Evolutionary conservation across 2,113 vertebrate species (phyloP).

Genomic region (Anarhynchus alexandrinus): DNA sequence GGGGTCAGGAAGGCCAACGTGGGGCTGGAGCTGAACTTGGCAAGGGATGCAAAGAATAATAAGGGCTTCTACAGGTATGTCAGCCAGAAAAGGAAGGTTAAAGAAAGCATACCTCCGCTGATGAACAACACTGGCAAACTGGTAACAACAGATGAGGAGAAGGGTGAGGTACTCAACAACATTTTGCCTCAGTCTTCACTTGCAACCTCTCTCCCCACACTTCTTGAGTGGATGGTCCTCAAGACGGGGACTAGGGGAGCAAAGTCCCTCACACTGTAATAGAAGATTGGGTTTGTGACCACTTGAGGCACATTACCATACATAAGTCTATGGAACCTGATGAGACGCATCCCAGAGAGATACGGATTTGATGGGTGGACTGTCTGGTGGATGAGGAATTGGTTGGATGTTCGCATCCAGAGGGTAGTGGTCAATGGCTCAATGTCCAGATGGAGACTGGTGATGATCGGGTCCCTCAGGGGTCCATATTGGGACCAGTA

Average conservation of each 20-base stretch:
- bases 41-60: background rate
- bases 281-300: background rate
- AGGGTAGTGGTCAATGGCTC: background rate
- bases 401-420: background rate
- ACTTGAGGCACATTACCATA: background rate
- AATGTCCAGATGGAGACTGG: background rate
- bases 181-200: background rate
- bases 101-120: background rate
- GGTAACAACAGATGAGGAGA: background rate
- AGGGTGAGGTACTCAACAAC: background rate
- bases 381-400: background rate
- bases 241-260: background rate
- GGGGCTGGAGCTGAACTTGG: background rate
- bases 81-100: background rate
- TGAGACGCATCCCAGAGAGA: background rate
- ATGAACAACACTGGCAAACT: background rate
- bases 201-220: background rate
- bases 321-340: background rate
- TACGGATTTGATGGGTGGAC: background rate
- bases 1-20: background rate
- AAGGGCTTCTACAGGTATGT: background rate
- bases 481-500: background rate
- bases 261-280: background rate
- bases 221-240: background rate
- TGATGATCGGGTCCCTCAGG: background rate